Base-by-base conservation (phyloP, 2,113 vertebrate species). In the Oreotrochilus melanogaster region DNA sequence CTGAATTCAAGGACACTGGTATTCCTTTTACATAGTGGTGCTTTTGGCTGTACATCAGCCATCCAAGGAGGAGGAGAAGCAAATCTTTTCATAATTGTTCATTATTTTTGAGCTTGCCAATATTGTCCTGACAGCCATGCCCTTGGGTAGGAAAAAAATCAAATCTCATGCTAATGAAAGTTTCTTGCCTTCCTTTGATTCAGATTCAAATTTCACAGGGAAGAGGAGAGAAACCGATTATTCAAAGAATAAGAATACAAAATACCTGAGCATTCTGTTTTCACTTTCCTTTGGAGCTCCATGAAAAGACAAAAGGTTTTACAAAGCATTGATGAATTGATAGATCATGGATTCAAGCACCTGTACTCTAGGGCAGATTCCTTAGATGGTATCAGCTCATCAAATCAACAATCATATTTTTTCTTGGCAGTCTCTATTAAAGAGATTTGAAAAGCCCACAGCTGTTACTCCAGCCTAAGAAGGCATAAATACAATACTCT, bases 391-490 rank as follows among this genome's bases (percentile, higher is more conserved):
- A 81, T 3, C 65, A 87, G 62, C 51, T 94, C 65, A 78, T 96
- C 85, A 84, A 86, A 91, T 94, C 95, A 86, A 74, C 85, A 45
- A 37, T 88, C 33, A 6, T 83, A 71, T 19, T 92, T 53, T 66
- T 80, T 84, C 30, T 86, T 95, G 75, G 53, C 82, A 81, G 45
- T 28, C 31, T 84, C 25, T 88, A 24, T 88, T 78, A 35, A 71
- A 89, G 71, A 85, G 47, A 33, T 83, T 67, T 84, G 86, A 91
- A 89, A 95, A 91, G 39, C 62, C 54, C 83, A 60, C 84, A 86
- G 78, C 93, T 93, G 60, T 80, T 92, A 89, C 31, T 90, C 28
- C 65, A 90, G 8, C 47, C 57, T 70, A 76, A 65, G 81, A 66
- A 83, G 45, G 48, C 65, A 58, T 66, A 79, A 88, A 73, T 88